Percentiles rank a stretch among this genome's conserved stretches.
phyloP scores from a whole-genome alignment of 1,140 invertebrate species.

The Ceratina japonica region DNA sequence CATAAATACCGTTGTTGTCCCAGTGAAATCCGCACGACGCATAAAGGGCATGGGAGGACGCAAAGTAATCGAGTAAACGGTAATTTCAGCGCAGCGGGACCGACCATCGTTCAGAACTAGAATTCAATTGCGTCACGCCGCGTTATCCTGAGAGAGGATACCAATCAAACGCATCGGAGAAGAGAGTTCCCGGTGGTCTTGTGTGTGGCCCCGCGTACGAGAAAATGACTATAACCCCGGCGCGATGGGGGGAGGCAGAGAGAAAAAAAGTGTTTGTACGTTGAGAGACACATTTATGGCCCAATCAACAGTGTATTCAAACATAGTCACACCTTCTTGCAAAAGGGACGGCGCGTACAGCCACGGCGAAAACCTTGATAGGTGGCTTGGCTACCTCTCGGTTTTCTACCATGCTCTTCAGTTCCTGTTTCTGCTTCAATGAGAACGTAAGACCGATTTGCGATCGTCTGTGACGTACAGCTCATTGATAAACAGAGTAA shows the following conservation, averaged over 20 bases:
- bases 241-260: slow-evolving; percentile 52
- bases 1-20: neutral
- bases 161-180: slow-evolving; percentile 72
- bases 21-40: neutral
- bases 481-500: no score
- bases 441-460: neutral
- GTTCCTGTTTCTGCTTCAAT: no score
- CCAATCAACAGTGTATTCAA: slow-evolving; percentile 79
- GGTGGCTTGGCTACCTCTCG: slow-evolving; percentile 10
- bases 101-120: slow-evolving; percentile 51
- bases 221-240: slow-evolving; percentile 56
- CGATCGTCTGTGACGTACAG: neutral
- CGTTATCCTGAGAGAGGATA: slow-evolving; percentile 63
- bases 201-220: slow-evolving; percentile 61
- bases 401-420: neutral
- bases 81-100: slow-evolving; percentile 27
- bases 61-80: slow-evolving; percentile 31
- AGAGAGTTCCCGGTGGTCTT: slow-evolving; percentile 62
- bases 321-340: slow-evolving; percentile 76
- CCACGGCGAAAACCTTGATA: slow-evolving; percentile 56
- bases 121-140: slow-evolving; percentile 74
- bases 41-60: neutral
- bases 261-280: slow-evolving; percentile 64
- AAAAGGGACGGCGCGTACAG: slow-evolving; percentile 60
- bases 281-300: slow-evolving; percentile 77